Base-by-base conservation (phyloP, 1,140 invertebrate genomes). In the Teleopsis dalmanni region DNA sequence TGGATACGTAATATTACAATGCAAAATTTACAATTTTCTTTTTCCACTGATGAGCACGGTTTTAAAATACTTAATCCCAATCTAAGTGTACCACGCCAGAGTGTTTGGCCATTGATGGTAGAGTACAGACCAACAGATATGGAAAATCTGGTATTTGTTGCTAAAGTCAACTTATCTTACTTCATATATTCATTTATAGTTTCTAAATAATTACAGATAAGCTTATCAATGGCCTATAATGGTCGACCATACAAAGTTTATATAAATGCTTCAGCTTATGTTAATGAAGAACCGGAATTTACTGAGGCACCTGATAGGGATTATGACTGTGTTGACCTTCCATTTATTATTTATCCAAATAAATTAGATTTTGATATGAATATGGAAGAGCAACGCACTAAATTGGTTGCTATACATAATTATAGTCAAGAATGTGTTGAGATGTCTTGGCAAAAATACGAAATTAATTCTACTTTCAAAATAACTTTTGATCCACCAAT, bases 1-100 rank as follows among this genome's bases (percentile, higher is more conserved):
- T 67, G 64, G 64, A 62, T 67, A 8, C 64, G 61, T 35, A 67
- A 67, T 27, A 67, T 67, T 21, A 67, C 61, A 1, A 57, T 58
- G 48, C 36, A 52, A 1, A 57, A 67, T 36, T 41, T 67, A 3
- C 14, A 53, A 0, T 67, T 67, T n/a, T 34, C 36, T 6, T 67
- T 66, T 25, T 33, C 50, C 0, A 38, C 64, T 0, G 53, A 55
- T 16, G 58, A 67, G 21, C 53, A 59, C 0, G 54, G 53, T 10
- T 51, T 67, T 1, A 60, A 54, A 33, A 42, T 67, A 23, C 57
- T 60, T 23, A 67, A 67, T 22, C 53, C 59, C 6, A 60, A 57
- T 36, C 51, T 67, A 13, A 60, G 52, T 1, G 59, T 67, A 19
- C 64, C 64, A 6, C 40, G 64, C 0, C 64, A 67, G 26, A 67